Conservation (phyloP, 2,888 invertebrate genomes). For the Auanema sp. region DNA sequence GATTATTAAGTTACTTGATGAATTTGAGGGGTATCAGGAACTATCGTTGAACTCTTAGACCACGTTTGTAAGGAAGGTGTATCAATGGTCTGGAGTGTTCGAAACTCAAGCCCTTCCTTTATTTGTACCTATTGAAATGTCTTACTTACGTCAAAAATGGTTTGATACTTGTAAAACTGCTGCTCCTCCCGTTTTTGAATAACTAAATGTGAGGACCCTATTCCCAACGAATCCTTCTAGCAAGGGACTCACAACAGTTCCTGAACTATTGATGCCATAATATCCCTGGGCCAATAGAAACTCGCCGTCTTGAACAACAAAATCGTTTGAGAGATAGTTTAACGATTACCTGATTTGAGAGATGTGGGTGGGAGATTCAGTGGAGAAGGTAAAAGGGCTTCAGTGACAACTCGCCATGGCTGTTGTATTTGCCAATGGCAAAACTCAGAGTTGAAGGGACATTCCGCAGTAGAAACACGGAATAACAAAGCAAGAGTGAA, state of each 20-base stretch:
- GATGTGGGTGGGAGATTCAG: constrained; percentile 6
- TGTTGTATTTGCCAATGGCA: constrained; percentile 8
- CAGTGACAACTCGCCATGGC: constrained; percentile 10
- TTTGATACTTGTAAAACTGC: constrained; percentile 4
- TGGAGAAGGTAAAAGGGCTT: constrained; percentile 12
- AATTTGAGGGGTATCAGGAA: too few species aligned
- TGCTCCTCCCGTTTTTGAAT: constrained; percentile 11
- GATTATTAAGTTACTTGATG: too few species aligned
- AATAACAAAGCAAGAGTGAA: too few species aligned
- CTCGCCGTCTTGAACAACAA: constrained; percentile 7
- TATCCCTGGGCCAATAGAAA: constrained; percentile 18
- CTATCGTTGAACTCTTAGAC: too few species aligned
- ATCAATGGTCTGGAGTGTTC: too few species aligned
- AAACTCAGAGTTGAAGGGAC: too few species aligned
- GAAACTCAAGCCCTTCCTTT: too few species aligned
- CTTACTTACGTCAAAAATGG: too few species aligned
- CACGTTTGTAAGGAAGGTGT: too few species aligned
- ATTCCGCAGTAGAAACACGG: too few species aligned
- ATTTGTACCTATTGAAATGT: too few species aligned
- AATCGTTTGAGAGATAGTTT: too few species aligned
- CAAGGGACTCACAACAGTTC: constrained; percentile 12
- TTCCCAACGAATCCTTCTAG: constrained; percentile 9
- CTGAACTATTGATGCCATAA: constrained; percentile 8
- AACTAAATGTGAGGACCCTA: constrained; percentile 10
- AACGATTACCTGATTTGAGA: background rate